A percentile compares a stretch with the other conserved stretches of the same genome.
Conservation (phyloP, 2,888 invertebrate species). For the Ferrisia virgata region DNA sequence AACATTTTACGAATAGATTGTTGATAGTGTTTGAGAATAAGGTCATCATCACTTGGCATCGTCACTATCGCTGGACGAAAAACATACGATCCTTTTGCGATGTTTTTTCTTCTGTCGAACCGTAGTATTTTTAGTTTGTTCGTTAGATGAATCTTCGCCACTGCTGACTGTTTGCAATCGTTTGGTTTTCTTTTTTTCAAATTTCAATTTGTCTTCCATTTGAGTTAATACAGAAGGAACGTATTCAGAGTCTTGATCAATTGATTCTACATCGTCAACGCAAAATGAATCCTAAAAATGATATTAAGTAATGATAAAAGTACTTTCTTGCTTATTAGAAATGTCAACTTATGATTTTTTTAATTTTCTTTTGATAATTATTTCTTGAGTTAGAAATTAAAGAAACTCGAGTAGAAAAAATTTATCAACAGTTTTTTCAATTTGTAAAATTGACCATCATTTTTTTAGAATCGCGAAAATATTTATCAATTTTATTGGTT, state of each 20-base stretch:
- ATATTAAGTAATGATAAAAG: not conserved
- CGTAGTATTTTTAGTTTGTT: not conserved
- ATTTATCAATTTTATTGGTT: not conserved
- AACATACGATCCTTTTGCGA: constrained; percentile 6
- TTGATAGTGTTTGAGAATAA: not conserved
- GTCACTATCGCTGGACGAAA: constrained; percentile 36
- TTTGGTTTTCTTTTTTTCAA: not conserved
- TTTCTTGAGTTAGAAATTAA: no score
- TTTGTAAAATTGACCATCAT: no score
- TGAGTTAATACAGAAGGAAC: constrained; percentile 29
- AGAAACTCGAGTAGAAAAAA: no score
- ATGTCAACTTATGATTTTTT: not conserved
- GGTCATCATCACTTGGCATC: not conserved
- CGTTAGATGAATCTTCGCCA: not conserved
- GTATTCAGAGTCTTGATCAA: not conserved
- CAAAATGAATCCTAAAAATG: constrained; percentile 35
- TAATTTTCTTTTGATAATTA: not conserved
- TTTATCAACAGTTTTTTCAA: no score
- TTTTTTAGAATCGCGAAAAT: not conserved
- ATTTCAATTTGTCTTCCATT: constrained; percentile 4
- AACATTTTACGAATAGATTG: not conserved
- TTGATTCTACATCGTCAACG: not conserved
- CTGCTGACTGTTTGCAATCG: not conserved
- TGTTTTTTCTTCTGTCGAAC: not conserved
- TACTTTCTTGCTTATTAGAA: no score